Base-by-base conservation (phyloP, 1,140 invertebrate species). In the Nephotettix cincticeps region DNA sequence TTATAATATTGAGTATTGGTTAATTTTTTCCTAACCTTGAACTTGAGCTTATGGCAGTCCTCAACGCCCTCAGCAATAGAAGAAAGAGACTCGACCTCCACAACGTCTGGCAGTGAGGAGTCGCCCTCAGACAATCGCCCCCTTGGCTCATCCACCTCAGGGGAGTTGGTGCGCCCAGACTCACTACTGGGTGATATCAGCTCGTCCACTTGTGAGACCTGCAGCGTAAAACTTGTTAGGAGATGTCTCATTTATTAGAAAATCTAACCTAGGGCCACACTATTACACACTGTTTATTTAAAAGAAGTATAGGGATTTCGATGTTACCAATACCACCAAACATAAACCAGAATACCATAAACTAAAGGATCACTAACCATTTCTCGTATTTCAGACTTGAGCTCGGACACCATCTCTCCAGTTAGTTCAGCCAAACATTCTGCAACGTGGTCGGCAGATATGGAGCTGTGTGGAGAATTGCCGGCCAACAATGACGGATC, bases 401-500 rank as follows among this genome's bases (percentile, higher is more conserved):
- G 87, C 80, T 92, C 90, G 70, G 89, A 90, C 17, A 90, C 90
- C 87, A 92, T 90, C 77, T 91, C 90, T 75, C 86, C 88, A 0
- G 90, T 91, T 74, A 91, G 88, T 74, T 90, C 90, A 84, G 90
- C 90, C 11, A 92, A 79, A 77, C 90, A 91, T 76, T 91, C 88
- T 0, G 90, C 88, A 47, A 92, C 88, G 75, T 90, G 87, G 75
- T 87, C 87, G 0, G 89, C 88, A 11, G 88, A 90, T 47, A 90
- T 87, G 1, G 89, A 90, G 78, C 89, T 88, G 3, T 28, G 30
- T 13, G 40, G 23, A 9, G n/a, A 23, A 14, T 58, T 58, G 25
- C 19, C 19, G 25, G 25, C 27, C 14, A 51, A 47, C 11, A 29
- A 9, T 29, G 21, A n/a, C 32, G 45, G 43, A 30, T 72, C 64